Evolutionary conservation across 2,113 vertebrate genomes (phyloP), one percentile per base, ranked within the genome.

Genomic region (Ciconia stormi): DNA sequence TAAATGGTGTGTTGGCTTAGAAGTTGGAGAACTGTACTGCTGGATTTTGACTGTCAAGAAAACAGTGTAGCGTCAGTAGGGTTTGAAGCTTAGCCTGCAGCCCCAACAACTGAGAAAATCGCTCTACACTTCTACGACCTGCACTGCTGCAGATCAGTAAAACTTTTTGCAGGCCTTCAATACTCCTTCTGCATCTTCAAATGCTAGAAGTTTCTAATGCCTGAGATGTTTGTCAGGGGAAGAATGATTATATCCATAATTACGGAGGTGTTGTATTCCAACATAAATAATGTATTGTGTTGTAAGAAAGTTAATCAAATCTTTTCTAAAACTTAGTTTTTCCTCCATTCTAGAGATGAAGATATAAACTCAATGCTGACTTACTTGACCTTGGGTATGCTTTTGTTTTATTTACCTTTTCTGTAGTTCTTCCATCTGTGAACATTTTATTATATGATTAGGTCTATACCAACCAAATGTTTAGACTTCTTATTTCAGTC

Each of bases 361-460:
- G 98, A 97, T 97, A 94, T 98, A 94, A 97, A 97, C 69, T 96
- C 93, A 42, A 95, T 99, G 93, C 66, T 98, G 95, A 93, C 93
- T 22, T 99, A 98, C 93, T 93, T 99, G 89, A 98, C 98, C 85
- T 98, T 93, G 96, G 99, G 99, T 99, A 98, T 95, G 97, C 96
- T 66, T 96, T 59, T 91, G 14, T 55, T 86, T 84, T 40, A 25
- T 90, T 95, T 97, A 30, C 42, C 5, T 69, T 80, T 83, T 96
- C 67, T 94, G 50, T 88, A 62, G 36, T 59, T 95, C 53, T 91
- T 23, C 83, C 19, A 52, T 81, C 22, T 81, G 15, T 84, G 78
- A 89, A 58, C 40, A 58, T 92, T 66, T 71, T 52, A 19, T 78
- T 13, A 25, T 73, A 56, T 20, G 23, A 38, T 89, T 66, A 50